Base-by-base conservation (phyloP, 2,888 invertebrate species). In the Agelastica alni region DNA sequence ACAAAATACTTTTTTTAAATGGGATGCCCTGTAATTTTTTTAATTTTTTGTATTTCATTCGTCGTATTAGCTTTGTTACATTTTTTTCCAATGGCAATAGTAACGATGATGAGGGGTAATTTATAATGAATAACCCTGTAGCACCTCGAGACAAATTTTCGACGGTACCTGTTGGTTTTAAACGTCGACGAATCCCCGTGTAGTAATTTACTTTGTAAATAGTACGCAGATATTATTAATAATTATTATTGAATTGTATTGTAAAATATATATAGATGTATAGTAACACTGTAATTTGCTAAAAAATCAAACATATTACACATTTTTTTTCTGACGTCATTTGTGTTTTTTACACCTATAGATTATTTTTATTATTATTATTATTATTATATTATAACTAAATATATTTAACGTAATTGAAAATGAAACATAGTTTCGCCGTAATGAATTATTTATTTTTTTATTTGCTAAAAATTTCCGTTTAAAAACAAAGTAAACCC, bases 191-290 rank as follows among this genome's bases (percentile, higher is more conserved):
- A 4, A 2, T 4, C 41, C 22, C 41, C 22, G 22, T 20, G 31
- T 30, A 30, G 41, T 41, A 49, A n/a, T 22, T 49, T 49, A 49
- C 32, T 32, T 49, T 49, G 49, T 49, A 49, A 10, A 49, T 49
- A 49, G 16, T 16, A 41, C 42, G 49, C 49, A 49, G 12, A 49
- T 49, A 41, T 41, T 39, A 48, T 30, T 41, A 48, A 17, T 39
- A 18, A n/a, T n/a, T n/a, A 45, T 48, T 49, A 49, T 49, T 49
- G 32, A 49, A 14, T 12, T 42, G 49, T 49, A 49, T 31, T 49
- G 49, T 49, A 49, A 28, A 49, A 41, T 41, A 49, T 31, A 48
- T 41, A 49, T 49, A 49, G 32, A 49, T 49, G 49, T 49, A 49
- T 49, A 49, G 41, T 49, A 41, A 41, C n/a, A n/a, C 22, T 41